A percentile compares a stretch with the other conserved stretches of the same genome.
Evolutionary conservation across 2,113 vertebrate species (phyloP).

Genomic region (Picathartes gymnocephalus): DNA sequence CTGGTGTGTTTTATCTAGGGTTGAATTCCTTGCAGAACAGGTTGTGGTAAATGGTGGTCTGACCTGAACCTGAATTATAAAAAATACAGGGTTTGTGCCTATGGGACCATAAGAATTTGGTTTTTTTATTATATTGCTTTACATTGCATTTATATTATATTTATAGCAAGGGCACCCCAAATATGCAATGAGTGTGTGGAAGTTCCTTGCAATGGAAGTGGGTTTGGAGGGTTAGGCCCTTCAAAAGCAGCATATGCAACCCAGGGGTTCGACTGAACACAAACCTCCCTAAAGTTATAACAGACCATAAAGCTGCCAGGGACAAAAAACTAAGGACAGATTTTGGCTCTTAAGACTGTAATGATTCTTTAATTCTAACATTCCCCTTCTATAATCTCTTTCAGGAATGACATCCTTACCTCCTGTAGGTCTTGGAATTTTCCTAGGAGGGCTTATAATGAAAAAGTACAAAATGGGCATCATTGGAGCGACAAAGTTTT

Average conservation of each 20-base stretch:
- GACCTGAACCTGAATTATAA: background rate
- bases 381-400: conserved; percentile 6
- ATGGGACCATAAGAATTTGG: background rate
- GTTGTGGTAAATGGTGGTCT: background rate
- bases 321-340: background rate
- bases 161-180: background rate
- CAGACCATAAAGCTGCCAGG: background rate
- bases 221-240: background rate
- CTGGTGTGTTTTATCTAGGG: background rate
- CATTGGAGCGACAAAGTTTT: conserved; percentile 77
- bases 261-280: background rate
- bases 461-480: conserved; percentile 83
- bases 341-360: background rate
- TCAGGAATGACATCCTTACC: conserved; percentile 80
- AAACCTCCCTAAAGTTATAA: background rate
- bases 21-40: background rate
- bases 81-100: background rate
- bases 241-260: background rate
- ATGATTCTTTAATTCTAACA: background rate
- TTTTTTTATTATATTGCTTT: background rate
- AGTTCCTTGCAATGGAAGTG: background rate
- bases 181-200: background rate
- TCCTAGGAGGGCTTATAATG: conserved; percentile 86
- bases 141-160: background rate
- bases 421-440: conserved; percentile 76